Conservation (phyloP, 2,888 invertebrate species). For the Lithophane socia region DNA sequence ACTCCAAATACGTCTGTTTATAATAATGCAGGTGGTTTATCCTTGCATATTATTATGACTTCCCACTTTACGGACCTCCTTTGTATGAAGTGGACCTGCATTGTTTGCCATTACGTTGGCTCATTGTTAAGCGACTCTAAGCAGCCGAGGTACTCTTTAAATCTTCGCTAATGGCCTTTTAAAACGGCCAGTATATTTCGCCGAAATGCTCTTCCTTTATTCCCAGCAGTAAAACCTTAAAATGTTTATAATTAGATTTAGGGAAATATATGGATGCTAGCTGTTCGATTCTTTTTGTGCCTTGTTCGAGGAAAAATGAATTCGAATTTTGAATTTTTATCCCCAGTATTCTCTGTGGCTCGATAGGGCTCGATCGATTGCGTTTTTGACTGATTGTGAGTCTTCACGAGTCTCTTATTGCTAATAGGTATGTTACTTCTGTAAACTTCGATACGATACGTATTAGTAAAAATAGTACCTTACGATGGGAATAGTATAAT, state of each 20-base stretch:
- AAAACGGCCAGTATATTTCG: constrained; percentile 84
- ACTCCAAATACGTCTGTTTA: constrained; percentile 39
- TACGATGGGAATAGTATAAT: neutral
- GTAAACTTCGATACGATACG: neutral
- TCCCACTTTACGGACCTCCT: constrained; percentile 70
- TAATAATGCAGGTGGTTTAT: constrained; percentile 63
- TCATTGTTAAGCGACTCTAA: constrained; percentile 84
- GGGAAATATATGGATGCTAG: constrained; percentile 66
- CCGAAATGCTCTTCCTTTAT: constrained; percentile 77
- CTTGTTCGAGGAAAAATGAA: neutral
- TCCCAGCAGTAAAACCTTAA: constrained; percentile 74
- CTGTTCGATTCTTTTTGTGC: constrained; percentile 45
- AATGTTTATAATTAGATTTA: constrained; percentile 78
- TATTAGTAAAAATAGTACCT: neutral
- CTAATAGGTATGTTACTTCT: neutral
- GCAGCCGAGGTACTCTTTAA: constrained; percentile 83
- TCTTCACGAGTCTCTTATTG: neutral
- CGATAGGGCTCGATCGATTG: neutral
- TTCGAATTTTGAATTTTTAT: neutral
- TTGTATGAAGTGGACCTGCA: constrained; percentile 75
- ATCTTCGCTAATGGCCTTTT: constrained; percentile 87
- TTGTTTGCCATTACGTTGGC: constrained; percentile 81
- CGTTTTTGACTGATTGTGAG: no score
- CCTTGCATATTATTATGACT: constrained; percentile 67
- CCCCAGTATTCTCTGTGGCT: neutral